Evolutionary conservation across 2,888 invertebrate species (phyloP).

Genomic region (Amiota mariae): DNA sequence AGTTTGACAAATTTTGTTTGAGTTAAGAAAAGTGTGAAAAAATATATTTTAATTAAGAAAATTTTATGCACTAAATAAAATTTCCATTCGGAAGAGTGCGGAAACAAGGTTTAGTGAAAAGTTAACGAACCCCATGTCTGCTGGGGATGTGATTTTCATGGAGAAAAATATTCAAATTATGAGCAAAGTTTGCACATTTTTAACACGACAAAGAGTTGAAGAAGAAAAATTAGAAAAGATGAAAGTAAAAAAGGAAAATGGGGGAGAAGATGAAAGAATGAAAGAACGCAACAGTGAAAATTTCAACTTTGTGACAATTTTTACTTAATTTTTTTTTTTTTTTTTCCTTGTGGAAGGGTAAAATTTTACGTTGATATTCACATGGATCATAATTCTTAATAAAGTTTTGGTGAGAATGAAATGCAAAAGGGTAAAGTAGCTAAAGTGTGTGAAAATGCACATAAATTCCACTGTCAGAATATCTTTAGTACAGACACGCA

Average conservation of each 20-base stretch:
- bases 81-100: slow-evolving; percentile 11
- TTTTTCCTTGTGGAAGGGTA: not conserved
- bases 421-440: not conserved
- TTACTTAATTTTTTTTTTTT: not conserved
- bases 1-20: slow-evolving; percentile 55
- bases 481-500: too few species aligned
- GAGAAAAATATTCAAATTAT: slow-evolving; percentile 64
- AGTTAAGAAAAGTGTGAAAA: slow-evolving; percentile 57
- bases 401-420: not conserved
- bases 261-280: not conserved
- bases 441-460: not conserved
- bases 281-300: too few species aligned
- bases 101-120: not conserved
- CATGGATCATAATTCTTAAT: slow-evolving; percentile 14
- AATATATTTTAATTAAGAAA: slow-evolving; percentile 51
- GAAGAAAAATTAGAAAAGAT: not conserved
- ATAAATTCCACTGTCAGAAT: not conserved
- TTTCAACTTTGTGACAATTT: slow-evolving; percentile 19
- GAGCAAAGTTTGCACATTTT: slow-evolving; percentile 62
- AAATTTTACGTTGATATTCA: not conserved
- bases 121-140: slow-evolving; percentile 27
- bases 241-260: not conserved
- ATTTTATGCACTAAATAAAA: slow-evolving; percentile 18
- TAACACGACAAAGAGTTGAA: slow-evolving; percentile 37
- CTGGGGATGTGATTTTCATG: slow-evolving; percentile 47